These are phyloP conservation scores for Drosophila nr. perissopoda DNA, from an alignment of 2,888 invertebrate genomes.

Conservation along the genomic window DNA sequence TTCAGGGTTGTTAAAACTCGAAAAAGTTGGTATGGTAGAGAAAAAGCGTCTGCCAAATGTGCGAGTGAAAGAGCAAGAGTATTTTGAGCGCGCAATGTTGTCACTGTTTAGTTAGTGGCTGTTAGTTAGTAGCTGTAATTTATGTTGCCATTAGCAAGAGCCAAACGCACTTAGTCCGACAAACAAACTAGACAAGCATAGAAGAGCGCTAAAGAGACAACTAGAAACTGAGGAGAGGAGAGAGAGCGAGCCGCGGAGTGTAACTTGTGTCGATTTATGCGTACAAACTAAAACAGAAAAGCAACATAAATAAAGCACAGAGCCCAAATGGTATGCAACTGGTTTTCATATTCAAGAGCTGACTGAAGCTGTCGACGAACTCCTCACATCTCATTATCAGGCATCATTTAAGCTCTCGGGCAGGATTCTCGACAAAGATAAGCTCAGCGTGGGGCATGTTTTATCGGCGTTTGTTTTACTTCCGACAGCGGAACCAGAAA, in stretches of 20 bases:
- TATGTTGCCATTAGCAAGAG: conserved; percentile 69
- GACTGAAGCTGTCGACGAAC: conserved; percentile 16
- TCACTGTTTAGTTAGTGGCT: conserved; percentile 63
- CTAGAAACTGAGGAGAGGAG: background rate
- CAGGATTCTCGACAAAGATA: conserved; percentile 28
- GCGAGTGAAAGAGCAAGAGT: conserved; percentile 27
- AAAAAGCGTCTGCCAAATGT: background rate
- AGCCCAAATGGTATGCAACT: conserved; percentile 66
- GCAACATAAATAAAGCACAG: conserved; percentile 60
- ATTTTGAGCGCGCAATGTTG: conserved; percentile 36
- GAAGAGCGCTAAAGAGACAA: background rate
- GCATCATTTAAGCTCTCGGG: conserved; percentile 61
- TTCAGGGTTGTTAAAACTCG: background rate
- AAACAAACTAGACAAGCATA: conserved; percentile 16
- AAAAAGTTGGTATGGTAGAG: background rate
- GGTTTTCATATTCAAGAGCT: conserved; percentile 57
- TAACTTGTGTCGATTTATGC: conserved; percentile 56
- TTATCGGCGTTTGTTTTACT: conserved; percentile 79
- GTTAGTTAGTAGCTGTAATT: conserved; percentile 69
- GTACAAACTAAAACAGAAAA: conserved; percentile 45
- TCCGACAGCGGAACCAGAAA: conserved; percentile 79
- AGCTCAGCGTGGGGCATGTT: conserved; percentile 51
- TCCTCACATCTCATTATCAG: conserved; percentile 62
- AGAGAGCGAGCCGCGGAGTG: background rate
- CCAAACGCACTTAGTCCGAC: conserved; percentile 58